Base-by-base conservation (phyloP, 2,888 invertebrate species). In the Galerucella calmariensis region DNA sequence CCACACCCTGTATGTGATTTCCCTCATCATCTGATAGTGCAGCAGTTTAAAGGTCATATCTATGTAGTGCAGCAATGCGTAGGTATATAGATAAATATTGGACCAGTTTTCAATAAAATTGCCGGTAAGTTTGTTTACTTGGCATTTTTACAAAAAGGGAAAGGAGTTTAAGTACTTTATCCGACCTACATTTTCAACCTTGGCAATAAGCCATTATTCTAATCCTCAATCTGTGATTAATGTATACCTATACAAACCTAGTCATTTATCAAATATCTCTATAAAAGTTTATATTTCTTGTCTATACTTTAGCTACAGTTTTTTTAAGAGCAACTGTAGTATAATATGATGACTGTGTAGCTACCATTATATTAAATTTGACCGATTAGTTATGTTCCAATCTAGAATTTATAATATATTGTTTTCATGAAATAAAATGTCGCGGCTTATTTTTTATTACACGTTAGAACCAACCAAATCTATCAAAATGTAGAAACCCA, bases 71-170 rank as follows among this genome's bases (percentile, higher is more conserved):
- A 51, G 51, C 51, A 51, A 51, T 51, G 51, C 12, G 51, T 51
- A n/a, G n/a, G n/a, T n/a, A 12, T 51, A 51, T 12, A 51, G 51
- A 48, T n/a, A 53, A 53, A n/a, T 16, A 53, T 14, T 53, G 53
- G 20, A 10, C 3, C 11, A 16, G 10, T 10, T 56, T 56, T 20
- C 2, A 56, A 16, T 20, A 56, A 56, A 56, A n/a, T 9, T 9
- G 2, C n/a, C 2, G 51, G 16, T 20, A 56, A 6, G 10, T 56
- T 56, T 20, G 16, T 56, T 10, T 56, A 20, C 20, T 56, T 56
- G 56, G 56, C 20, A 56, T 56, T 56, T 56, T 56, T 56, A 56
- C 56, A 56, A 56, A 56, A 56, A 56, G 11, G 53, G 56, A 20
- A 56, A 56, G 56, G 16, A 2, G 6, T 51, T n/a, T 51, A 51